phyloP scores from a whole-genome alignment of 1,140 invertebrate genomes.

The Drosophila repleta region DNA sequence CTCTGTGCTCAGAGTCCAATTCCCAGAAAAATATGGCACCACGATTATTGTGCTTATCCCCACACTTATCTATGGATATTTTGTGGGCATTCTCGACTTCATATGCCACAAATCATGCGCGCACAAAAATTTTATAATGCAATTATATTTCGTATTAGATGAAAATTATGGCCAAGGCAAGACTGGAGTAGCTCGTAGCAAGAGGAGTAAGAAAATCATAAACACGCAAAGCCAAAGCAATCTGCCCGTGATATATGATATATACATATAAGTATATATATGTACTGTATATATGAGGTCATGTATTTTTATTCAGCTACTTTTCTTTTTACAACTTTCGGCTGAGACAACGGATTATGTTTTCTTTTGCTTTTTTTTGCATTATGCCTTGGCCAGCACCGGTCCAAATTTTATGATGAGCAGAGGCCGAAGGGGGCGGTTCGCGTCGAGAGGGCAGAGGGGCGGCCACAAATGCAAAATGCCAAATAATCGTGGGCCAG shows the following conservation, averaged over 20 bases:
- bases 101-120: conserved; percentile 47
- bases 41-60: neutral
- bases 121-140: conserved; percentile 56
- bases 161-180: conserved; percentile 40
- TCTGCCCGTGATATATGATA: conserved; percentile 69
- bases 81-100: conserved; percentile 1
- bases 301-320: conserved; percentile 61
- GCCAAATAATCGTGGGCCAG: conserved; percentile 67
- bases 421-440: neutral
- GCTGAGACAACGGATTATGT: conserved; percentile 68
- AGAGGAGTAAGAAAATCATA: conserved; percentile 48
- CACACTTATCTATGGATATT: conserved; percentile 3
- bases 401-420: conserved; percentile 37
- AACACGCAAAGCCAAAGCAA: conserved; percentile 69
- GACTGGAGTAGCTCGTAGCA: neutral
- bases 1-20: neutral
- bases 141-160: conserved; percentile 65
- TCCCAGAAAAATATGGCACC: neutral
- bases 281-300: conserved; percentile 6
- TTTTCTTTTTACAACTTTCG: conserved; percentile 50
- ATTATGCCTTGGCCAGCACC: conserved; percentile 35
- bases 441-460: neutral
- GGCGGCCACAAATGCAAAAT: conserved; percentile 37
- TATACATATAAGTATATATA: conserved; percentile 27
- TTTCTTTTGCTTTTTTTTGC: conserved; percentile 28